Base-by-base conservation (phyloP, 2,888 invertebrate genomes). In the Petrolisthes manimaculis region DNA sequence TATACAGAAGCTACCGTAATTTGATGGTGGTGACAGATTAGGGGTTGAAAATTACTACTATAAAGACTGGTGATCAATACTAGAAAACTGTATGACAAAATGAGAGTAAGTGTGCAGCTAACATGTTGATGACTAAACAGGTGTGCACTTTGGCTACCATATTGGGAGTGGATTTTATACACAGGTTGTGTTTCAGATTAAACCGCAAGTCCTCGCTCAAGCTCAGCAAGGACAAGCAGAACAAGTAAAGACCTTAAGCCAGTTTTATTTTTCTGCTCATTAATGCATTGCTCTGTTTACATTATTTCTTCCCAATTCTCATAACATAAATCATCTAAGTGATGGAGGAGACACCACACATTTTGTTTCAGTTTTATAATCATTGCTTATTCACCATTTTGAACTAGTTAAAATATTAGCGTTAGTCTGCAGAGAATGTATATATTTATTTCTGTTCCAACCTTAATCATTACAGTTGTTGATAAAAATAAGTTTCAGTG, bases 201-300 rank as follows among this genome's bases (percentile, higher is more conserved):
- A 80, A 80, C 71, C 81, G 79, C 84, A 88, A 88, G 79, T 79
- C 88, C 80, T 84, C 88, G 6, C 37, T 78, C 24, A 87, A 87
- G 80, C 54, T 78, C 71, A 61, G 79, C 88, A 88, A 84, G 84
- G 88, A 88, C 80, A 88, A 67, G 61, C 88, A 61, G 86, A 88
- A 80, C 88, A 88, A 88, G 88, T 88, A 88, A 84, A 80, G 24
- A 87, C 67, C 21, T 54, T 24, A 83, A 67, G 24, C 78, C 37
- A 37, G 54, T 12, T 75, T 61, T 54, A 54, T 84, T 79, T 54
- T 78, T 53, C 37, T n/a, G 71, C 71, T 71, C 71, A 71, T 12
- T 71, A 71, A 71, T 67, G 61, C 67, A 61, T 5, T 51, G 77
- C 84, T 37, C 75, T 61, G 69, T n/a, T 56, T 21, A 56, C 55